Base-by-base conservation (phyloP, 1,140 invertebrate species). In the Drosophila willistoni region DNA sequence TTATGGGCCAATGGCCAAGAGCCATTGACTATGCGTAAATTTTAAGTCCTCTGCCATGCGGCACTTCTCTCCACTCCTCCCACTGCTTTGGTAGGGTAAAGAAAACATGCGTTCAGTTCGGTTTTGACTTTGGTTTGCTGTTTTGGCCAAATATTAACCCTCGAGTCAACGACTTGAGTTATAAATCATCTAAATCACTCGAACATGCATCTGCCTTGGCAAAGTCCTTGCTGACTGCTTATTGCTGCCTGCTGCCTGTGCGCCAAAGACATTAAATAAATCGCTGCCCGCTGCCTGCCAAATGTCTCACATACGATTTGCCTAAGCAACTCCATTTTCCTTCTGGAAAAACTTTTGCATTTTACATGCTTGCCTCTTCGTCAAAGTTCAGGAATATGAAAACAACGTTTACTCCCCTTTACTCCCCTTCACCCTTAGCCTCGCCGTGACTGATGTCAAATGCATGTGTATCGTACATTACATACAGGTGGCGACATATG, bases 301-400 rank as follows among this genome's bases (percentile, higher is more conserved):
- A 89, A 89, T 89, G 84, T 90, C 81, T 89, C 84, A 81, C 77
- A 89, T 89, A 89, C 84, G 84, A 84, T 87, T 87, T 87, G 84
- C 79, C 83, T 87, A 86, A 87, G 84, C 77, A 86, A 80, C 77
- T 84, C 68, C 63, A 60, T 74, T 80, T 81, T 72, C 71, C 17
- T 51, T 22, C 9, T 22, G 9, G 14, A 59, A 59, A 85, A 85
- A 83, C 68, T 89, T 89, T 89, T 75, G 80, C 84, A 89, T 89
- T 83, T 79, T 51, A 51, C 44, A 22, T 82, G 70, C 36, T 39
- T 39, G 36, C 36, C 36, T 71, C 72, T 74, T 71, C 44, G 73
- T 68, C 68, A 67, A 80, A 71, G 59, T 68, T 68, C 17, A 51
- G 44, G 9, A 47, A 47, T 47, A 47, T 47, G 42, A 47, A 47